phyloP scores from a whole-genome alignment of 2,797 vertebrate species.

The Eremophila alpestris region DNA sequence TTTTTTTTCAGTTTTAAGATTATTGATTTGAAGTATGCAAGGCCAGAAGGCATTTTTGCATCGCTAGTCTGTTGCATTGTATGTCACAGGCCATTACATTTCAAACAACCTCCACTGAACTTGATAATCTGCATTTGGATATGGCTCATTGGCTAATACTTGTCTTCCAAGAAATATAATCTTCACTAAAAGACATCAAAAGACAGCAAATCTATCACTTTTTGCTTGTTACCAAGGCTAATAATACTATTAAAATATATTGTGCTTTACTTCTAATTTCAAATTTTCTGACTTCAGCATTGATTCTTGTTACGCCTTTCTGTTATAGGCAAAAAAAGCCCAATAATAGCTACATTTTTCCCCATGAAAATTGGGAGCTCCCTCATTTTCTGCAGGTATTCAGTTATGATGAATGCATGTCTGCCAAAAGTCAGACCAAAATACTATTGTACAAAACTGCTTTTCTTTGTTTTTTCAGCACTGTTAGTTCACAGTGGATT shows the following conservation, averaged over 20 bases:
- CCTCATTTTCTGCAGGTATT: neutral
- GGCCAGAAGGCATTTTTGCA: neutral
- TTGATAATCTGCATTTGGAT: constrained; percentile 1
- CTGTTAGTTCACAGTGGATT: neutral
- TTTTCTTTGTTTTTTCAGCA: neutral
- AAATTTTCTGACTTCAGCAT: neutral
- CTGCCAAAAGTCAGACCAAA: neutral
- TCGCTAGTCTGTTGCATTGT: neutral
- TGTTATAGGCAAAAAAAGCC: neutral
- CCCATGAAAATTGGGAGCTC: neutral
- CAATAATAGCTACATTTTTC: neutral
- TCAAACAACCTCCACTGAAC: neutral
- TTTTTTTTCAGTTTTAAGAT: neutral
- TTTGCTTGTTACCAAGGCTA: neutral
- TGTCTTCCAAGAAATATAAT: neutral
- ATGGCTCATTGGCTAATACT: neutral
- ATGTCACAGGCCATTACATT: neutral
- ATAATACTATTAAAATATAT: neutral
- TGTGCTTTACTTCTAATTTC: neutral
- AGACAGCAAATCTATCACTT: neutral
- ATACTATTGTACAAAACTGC: neutral
- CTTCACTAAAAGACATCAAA: neutral
- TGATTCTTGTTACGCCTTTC: neutral
- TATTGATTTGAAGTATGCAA: neutral
- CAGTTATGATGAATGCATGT: neutral